Base-by-base conservation (phyloP, 2,113 vertebrate genomes). In the Eolophus roseicapilla region DNA sequence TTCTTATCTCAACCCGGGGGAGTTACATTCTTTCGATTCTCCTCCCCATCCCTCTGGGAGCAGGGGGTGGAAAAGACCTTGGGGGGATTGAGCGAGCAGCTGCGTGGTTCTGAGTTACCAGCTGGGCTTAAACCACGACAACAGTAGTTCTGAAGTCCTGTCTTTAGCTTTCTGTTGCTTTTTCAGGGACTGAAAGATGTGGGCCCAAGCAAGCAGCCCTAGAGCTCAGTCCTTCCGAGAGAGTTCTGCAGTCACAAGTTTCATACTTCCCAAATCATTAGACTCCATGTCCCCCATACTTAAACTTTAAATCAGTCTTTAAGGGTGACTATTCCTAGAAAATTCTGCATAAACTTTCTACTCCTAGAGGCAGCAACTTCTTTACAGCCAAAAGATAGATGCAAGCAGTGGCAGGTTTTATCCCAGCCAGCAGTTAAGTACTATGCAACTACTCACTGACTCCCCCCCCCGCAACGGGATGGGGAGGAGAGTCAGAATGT, bases 211-310 rank as follows among this genome's bases (percentile, higher is more conserved):
- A 71, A 88, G 33, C 7, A 85, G 29, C 6, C 10, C 15, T 44
- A 77, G 9, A 69, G 2, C 17, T 47, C 17, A 65, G 10, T 33
- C 12, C 9, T 79, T 55, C 41, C 17, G 39, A 79, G 11, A n/a
- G 11, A 10, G 1, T 10, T 70, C 46, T 91, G 4, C 11, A 67
- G 6, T 52, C 28, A 35, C 9, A 60, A 60, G 3, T 7, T 73
- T 83, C 55, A 69, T 20, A 33, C 11, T 24, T 74, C 23, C 13
- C 44, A 57, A 11, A 11, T 63, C 0, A 0, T 53, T 71, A 79
- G 24, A 47, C 5, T 12, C 17, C 4, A 3, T 27, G 3, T 19
- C 4, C 3, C 4, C 14, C 3, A 7, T 16, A n/a, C 29, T 71
- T 70, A 78, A 53, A 4, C 9, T 85, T 87, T 70, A 82, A 70